phyloP scores from a whole-genome alignment of 2,888 invertebrate genomes.

The Tigriopus californicus region DNA sequence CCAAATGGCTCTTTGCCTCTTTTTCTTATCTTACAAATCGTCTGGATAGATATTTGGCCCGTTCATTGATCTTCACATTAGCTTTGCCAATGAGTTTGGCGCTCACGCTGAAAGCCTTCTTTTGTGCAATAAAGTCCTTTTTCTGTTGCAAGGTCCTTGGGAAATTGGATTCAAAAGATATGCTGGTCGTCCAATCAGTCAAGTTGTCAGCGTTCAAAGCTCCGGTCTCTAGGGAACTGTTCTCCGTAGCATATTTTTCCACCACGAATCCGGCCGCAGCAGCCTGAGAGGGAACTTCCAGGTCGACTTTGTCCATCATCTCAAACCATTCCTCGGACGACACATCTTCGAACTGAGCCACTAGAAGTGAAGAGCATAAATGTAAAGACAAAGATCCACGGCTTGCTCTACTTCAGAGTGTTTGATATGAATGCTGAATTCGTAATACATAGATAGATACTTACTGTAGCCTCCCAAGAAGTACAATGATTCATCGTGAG shows the following conservation, averaged over 20 bases:
- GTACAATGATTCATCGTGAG: slow-evolving; percentile 16
- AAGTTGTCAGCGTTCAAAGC: too few relatives aligned
- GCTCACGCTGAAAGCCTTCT: too few relatives aligned
- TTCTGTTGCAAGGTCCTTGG: too few relatives aligned
- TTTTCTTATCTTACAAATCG: background rate
- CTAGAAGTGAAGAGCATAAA: slow-evolving; percentile 1
- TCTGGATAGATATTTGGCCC: too few relatives aligned
- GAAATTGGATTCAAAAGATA: too few relatives aligned
- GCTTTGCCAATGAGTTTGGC: too few relatives aligned
- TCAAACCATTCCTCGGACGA: slow-evolving; percentile 6
- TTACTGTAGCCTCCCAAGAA: slow-evolving; percentile 21
- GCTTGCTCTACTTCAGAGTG: background rate
- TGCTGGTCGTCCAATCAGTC: too few relatives aligned
- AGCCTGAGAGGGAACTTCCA: slow-evolving; percentile 16
- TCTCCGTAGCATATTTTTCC: background rate
- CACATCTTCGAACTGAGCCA: background rate
- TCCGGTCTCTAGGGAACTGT: background rate
- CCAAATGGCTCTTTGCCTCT: background rate
- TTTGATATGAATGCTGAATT: background rate
- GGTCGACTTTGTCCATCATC: slow-evolving; percentile 12
- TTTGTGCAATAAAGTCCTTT: too few relatives aligned
- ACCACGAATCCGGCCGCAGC: slow-evolving; percentile 6
- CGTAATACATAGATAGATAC: too few relatives aligned
- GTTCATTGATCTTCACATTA: too few relatives aligned
- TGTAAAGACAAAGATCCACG: background rate